Evolutionary conservation across 2,888 invertebrate species (phyloP).

Genomic region (Melipona beecheii): DNA sequence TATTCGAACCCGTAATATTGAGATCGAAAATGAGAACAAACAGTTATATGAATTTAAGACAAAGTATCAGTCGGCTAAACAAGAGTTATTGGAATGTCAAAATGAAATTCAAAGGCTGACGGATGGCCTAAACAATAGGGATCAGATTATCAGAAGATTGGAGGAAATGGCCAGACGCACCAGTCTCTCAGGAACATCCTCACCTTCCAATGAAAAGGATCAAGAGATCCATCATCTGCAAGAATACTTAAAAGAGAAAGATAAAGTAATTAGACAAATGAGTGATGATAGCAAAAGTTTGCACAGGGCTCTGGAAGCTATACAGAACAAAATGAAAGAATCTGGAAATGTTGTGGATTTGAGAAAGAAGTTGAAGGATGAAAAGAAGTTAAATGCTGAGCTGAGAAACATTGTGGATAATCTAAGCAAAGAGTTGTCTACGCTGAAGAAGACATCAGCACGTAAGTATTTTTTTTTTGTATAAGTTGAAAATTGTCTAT

Average conservation of each 20-base stretch:
- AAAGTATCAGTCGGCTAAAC: conserved; percentile 80
- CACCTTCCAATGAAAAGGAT: conserved; percentile 79
- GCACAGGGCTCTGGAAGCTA: conserved; percentile 85
- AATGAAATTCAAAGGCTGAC: conserved; percentile 76
- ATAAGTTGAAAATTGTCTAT: background rate
- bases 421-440: conserved; percentile 76
- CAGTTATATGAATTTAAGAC: conserved; percentile 84
- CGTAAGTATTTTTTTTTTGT: conserved; percentile 52
- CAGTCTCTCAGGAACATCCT: conserved; percentile 74
- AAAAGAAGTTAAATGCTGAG: conserved; percentile 84
- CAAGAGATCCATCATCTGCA: conserved; percentile 86
- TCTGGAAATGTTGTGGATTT: conserved; percentile 87
- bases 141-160: conserved; percentile 76
- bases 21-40: conserved; percentile 80
- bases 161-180: conserved; percentile 79
- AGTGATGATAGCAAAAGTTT: conserved; percentile 86
- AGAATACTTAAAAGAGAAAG: conserved; percentile 86
- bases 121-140: conserved; percentile 78
- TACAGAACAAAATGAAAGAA: conserved; percentile 85
- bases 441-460: conserved; percentile 64
- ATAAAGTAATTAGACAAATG: conserved; percentile 87
- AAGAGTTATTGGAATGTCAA: conserved; percentile 71
- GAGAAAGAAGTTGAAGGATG: conserved; percentile 86
- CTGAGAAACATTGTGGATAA: conserved; percentile 80
- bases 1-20: conserved; percentile 74